Evolutionary conservation across 2,113 vertebrate species (phyloP).

Genomic region (Rhinichthys klamathensis): DNA sequence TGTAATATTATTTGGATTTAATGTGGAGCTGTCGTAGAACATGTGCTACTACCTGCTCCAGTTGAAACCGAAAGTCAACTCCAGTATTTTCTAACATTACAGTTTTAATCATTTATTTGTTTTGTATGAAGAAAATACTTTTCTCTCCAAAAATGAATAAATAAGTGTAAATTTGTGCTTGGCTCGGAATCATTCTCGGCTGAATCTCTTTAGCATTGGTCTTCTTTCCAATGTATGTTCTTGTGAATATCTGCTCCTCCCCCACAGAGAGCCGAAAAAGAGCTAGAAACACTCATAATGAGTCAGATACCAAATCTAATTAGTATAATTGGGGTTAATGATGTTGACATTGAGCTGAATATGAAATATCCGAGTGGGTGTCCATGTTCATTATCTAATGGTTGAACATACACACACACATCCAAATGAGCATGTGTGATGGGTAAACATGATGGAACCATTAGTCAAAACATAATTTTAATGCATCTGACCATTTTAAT

Average conservation of each 20-base stretch:
- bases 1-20: no score
- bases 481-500: neutral
- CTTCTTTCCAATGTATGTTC: slow-evolving; percentile 6
- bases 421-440: neutral
- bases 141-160: neutral
- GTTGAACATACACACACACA: neutral
- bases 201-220: neutral
- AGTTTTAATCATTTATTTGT: neutral
- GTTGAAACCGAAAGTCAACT: no score
- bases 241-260: neutral
- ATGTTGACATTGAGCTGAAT: slow-evolving; percentile 26
- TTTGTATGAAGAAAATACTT: slow-evolving; percentile 25
- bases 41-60: no score
- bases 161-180: slow-evolving; percentile 31
- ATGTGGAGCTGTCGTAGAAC: no score
- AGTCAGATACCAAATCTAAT: slow-evolving; percentile 20
- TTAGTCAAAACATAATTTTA: neutral
- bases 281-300: neutral
- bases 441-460: neutral
- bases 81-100: no score
- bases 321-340: slow-evolving; percentile 39
- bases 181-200: neutral
- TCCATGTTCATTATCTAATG: slow-evolving; percentile 1
- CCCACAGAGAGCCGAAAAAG: neutral
- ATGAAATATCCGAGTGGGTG: slow-evolving; percentile 26